Percentiles rank a stretch among this genome's conserved stretches.
Evolutionary conservation across 2,113 vertebrate species (phyloP).

Genomic region (Macquaria ambigua): DNA sequence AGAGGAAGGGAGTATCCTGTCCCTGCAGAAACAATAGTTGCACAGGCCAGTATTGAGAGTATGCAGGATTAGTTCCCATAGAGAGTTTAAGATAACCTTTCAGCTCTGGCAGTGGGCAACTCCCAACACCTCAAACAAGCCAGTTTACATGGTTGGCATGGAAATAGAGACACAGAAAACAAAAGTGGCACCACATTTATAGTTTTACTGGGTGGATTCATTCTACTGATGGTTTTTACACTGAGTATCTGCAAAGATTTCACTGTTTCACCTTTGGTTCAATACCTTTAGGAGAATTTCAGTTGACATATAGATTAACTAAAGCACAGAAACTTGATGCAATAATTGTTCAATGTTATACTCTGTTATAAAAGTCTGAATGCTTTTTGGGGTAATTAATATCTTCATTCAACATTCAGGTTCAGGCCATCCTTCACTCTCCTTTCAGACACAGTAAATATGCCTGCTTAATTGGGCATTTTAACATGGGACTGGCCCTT

Average conservation of each 20-base stretch:
- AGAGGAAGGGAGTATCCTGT: slow-evolving; percentile 71
- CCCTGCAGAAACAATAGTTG: slow-evolving; percentile 56
- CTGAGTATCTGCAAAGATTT: not conserved
- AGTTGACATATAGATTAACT: not conserved
- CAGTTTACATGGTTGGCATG: slow-evolving; percentile 43
- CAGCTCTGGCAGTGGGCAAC: slow-evolving; percentile 44
- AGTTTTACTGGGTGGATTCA: slow-evolving; percentile 13
- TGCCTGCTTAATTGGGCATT: slow-evolving; percentile 28
- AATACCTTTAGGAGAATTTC: not conserved
- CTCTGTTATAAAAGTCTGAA: not conserved
- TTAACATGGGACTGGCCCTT: not conserved
- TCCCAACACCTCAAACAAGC: slow-evolving; percentile 34
- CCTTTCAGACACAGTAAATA: slow-evolving; percentile 33
- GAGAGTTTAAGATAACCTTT: slow-evolving; percentile 63
- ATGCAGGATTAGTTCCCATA: slow-evolving; percentile 56
- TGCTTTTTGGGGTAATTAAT: not conserved
- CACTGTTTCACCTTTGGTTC: not conserved
- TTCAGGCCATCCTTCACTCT: slow-evolving; percentile 34
- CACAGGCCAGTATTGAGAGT: slow-evolving; percentile 31
- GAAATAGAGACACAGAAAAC: slow-evolving; percentile 46
- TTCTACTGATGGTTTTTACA: not conserved
- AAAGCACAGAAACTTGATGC: not conserved
- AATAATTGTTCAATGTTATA: not conserved
- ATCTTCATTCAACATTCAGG: not conserved
- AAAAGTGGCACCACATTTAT: slow-evolving; percentile 16